Percentiles rank a stretch among this genome's conserved stretches.
Evolutionary conservation across 2,113 vertebrate genomes (phyloP).

Genomic region (Chaetorhynchus papuensis): DNA sequence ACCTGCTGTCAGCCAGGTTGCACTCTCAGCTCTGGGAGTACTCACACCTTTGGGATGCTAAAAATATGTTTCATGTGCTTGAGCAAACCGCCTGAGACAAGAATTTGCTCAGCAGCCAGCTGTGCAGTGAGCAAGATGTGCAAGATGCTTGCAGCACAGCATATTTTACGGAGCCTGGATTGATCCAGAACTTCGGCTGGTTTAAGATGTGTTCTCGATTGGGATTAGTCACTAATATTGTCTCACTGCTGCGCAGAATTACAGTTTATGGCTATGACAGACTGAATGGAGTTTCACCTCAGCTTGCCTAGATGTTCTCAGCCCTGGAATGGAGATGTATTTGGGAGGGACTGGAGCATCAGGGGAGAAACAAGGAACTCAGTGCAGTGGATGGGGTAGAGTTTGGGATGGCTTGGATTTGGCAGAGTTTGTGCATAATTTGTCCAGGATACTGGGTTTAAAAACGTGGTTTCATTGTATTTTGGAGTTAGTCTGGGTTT

Average conservation of each 20-base stretch:
- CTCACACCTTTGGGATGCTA: constrained; percentile 4
- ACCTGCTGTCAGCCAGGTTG: background rate
- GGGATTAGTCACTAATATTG: background rate
- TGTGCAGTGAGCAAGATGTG: background rate
- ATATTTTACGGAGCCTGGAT: background rate
- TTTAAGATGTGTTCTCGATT: background rate
- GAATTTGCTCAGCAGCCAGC: constrained; percentile 23
- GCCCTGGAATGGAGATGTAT: background rate
- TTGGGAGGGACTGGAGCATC: background rate
- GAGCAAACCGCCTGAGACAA: background rate
- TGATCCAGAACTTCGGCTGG: background rate
- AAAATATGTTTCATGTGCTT: background rate
- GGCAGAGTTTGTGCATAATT: background rate
- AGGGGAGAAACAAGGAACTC: background rate
- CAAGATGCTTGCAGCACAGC: background rate
- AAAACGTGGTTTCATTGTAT: background rate
- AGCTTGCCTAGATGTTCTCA: background rate
- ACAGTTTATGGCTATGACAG: background rate
- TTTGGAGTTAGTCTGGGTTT: background rate
- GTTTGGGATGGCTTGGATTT: background rate
- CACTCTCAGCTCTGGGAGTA: background rate
- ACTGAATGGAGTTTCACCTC: background rate
- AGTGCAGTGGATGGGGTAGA: background rate
- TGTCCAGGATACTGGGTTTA: background rate
- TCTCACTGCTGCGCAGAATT: background rate